A percentile compares a stretch with the other conserved stretches of the same genome.
Conservation (phyloP, 2,888 invertebrate species). For the Nebria brevicollis region DNA sequence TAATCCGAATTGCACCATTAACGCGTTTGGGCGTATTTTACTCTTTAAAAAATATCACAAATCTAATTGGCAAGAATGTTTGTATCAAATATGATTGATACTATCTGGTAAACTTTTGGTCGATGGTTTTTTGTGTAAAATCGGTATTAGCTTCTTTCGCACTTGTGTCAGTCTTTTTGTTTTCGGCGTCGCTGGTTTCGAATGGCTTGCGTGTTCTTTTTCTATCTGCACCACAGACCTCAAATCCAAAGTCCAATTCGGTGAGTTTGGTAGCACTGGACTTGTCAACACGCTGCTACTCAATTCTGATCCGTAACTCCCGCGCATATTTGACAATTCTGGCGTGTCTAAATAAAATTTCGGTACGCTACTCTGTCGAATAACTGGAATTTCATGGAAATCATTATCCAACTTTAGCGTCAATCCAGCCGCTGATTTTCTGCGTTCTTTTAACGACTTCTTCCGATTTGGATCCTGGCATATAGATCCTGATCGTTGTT, state of each 20-base stretch:
- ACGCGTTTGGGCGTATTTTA: background rate
- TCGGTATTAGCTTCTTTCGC: slow-evolving; percentile 41
- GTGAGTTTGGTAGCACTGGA: slow-evolving; percentile 53
- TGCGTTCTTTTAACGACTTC: slow-evolving; percentile 58
- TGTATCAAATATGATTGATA: slow-evolving; percentile 34
- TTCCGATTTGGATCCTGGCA: slow-evolving; percentile 53
- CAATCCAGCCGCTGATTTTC: slow-evolving; percentile 54
- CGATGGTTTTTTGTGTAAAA: slow-evolving; percentile 33
- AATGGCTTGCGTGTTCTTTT: slow-evolving; percentile 52
- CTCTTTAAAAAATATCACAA: background rate
- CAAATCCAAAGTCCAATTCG: slow-evolving; percentile 57
- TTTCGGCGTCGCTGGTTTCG: slow-evolving; percentile 29
- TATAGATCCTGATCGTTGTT: slow-evolving; percentile 36
- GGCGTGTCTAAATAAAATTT: slow-evolving; percentile 62
- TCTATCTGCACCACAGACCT: slow-evolving; percentile 62
- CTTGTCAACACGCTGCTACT: slow-evolving; percentile 56
- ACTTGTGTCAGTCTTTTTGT: slow-evolving; percentile 45
- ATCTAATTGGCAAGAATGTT: background rate
- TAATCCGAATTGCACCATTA: too few species aligned
- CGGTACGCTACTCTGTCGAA: slow-evolving; percentile 61
- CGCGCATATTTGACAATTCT: slow-evolving; percentile 49
- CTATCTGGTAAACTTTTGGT: slow-evolving; percentile 39
- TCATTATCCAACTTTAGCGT: slow-evolving; percentile 33
- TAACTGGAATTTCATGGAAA: slow-evolving; percentile 58
- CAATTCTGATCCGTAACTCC: slow-evolving; percentile 15